Evolutionary conservation across 2,113 vertebrate genomes (phyloP), one percentile per base, ranked within the genome.

Genomic region (Propithecus coquereli): DNA sequence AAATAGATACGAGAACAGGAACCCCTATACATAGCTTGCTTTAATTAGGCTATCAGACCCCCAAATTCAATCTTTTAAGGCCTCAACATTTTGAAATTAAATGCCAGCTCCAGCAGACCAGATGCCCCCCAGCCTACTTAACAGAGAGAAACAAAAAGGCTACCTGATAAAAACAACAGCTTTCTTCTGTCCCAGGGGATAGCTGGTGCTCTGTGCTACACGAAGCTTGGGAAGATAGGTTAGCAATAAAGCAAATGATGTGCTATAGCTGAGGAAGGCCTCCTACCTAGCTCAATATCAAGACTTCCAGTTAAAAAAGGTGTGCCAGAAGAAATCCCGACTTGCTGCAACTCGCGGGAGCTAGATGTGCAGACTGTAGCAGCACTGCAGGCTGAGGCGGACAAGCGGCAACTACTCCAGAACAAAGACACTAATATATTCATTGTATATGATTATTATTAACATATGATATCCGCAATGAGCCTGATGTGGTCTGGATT

Each of bases 1-100:
- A 97, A 96, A 96, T 12, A 96, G 77, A 96, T 86, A 80, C 87
- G 70, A 83, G 57, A 94, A 93, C 5, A 65, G 74, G 80, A 68
- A 17, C 43, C 77, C 63, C 82, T 45, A n/a, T 43, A 79, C 52
- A 61, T 7, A 40, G 30, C 85, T 83, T 92, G 45, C 57, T 95
- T 90, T 91, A 93, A 91, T 88, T 80, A 95, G 63, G 82, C 68
- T 87, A 95, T 70, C 50, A 96, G 82, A 97, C 34, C 57, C 74
- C 81, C n/a, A 17, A 76, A 91, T 65, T 89, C 45, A 76, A 85
- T 70, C 87, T 95, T 92, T 66, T 27, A 95, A 96, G 8, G 16
- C 40, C 52, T 93, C 63, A 84, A 54, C 25, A 83, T 87, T 71
- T 95, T 95, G 61, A 85, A 57, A 52, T 71, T 90, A 89, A 82